Conservation (phyloP, 1,140 invertebrate species). For the Ylistrum balloti region DNA sequence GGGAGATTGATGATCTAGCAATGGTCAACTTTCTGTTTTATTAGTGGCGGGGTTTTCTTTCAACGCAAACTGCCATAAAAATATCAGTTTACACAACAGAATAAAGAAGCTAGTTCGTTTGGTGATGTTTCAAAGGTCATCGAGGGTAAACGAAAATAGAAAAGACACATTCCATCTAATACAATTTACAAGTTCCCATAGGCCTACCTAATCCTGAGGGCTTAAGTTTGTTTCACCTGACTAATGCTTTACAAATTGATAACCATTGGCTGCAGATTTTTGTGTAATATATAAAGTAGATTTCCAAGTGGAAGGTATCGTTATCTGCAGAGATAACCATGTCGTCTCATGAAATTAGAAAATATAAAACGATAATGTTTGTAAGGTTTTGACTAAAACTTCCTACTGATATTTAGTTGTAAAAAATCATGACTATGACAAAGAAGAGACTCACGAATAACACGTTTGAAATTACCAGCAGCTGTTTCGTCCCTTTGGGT, state of each 20-base stretch:
- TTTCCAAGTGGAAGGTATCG: not conserved
- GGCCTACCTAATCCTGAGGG: not conserved
- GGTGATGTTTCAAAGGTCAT: not conserved
- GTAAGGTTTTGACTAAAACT: no score
- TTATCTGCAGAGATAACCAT: not conserved
- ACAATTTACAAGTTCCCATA: not conserved
- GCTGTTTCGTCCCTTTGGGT: no score
- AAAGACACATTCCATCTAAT: slow-evolving; percentile 12
- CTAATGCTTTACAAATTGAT: not conserved
- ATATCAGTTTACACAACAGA: not conserved
- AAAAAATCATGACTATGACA: no score
- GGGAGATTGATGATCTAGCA: no score
- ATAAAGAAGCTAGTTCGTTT: not conserved
- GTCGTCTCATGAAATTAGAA: not conserved
- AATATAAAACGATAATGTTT: not conserved
- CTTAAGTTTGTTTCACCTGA: not conserved
- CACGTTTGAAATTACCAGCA: no score
- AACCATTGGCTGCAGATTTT: not conserved
- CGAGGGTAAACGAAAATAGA: slow-evolving; percentile 24
- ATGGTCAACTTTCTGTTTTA: no score
- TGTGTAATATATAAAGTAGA: not conserved
- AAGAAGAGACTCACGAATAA: no score
- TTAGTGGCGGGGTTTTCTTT: not conserved
- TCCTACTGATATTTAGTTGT: no score
- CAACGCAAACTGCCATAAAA: not conserved